Conservation (phyloP, 2,888 invertebrate genomes). For the Tipula lateralis region DNA sequence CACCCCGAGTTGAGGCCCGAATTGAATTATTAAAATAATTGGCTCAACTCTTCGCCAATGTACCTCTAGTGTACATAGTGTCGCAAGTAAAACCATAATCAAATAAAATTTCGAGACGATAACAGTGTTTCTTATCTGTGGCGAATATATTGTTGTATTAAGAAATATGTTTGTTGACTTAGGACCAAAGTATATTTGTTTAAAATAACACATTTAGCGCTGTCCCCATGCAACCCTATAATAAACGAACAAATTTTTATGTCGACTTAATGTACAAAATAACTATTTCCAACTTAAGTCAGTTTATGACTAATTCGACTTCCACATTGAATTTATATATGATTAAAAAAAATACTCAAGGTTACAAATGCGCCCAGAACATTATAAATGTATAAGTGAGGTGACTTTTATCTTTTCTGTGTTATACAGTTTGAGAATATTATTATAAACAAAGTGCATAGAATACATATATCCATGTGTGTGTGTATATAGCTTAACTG, state of each 20-base stretch:
- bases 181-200: neutral
- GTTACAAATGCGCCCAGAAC: neutral
- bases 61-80: too few species aligned
- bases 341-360: neutral
- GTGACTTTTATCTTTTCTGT: neutral
- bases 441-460: neutral
- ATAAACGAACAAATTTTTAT: neutral
- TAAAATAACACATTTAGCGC: neutral
- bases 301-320: neutral
- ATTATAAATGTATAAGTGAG: neutral
- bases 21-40: too few species aligned
- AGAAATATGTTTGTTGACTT: neutral
- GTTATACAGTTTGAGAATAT: neutral
- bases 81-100: too few species aligned
- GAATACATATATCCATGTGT: neutral
- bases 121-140: too few species aligned
- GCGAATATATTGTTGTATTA: too few species aligned
- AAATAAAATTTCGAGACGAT: too few species aligned
- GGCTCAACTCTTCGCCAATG: too few species aligned
- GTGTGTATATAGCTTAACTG: neutral
- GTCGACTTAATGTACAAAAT: neutral
- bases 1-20: too few species aligned
- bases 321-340: neutral
- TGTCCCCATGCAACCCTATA: neutral
- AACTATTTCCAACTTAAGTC: neutral